These are phyloP conservation scores for Vollenhovia emeryi DNA, from an alignment of 1,140 invertebrate species.

Conservation along the genomic window DNA sequence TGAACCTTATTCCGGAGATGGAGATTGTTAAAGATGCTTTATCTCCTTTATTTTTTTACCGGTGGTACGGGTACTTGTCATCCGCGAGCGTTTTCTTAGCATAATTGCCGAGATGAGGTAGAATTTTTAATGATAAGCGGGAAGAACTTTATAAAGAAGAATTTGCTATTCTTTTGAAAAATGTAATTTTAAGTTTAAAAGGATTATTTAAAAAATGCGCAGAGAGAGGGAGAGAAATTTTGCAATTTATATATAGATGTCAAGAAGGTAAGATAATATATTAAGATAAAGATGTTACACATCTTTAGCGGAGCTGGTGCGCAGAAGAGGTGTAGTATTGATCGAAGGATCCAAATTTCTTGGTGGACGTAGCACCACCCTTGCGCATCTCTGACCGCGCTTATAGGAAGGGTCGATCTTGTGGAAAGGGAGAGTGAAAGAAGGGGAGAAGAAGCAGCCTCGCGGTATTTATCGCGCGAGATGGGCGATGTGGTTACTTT, in stretches of 20 bases:
- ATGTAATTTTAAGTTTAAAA: neutral
- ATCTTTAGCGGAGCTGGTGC: neutral
- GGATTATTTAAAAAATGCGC: neutral
- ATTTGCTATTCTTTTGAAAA: neutral
- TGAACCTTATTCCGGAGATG: slow-evolving; percentile 32
- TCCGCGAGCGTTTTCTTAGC: neutral
- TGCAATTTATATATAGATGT: too few species aligned
- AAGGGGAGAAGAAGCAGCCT: neutral
- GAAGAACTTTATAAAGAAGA: neutral
- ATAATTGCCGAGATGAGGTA: slow-evolving; percentile 29
- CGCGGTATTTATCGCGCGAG: slow-evolving; percentile 39
- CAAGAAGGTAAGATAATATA: neutral
- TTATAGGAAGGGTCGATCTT: slow-evolving; percentile 34
- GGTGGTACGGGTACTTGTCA: neutral
- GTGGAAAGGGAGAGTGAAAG: slow-evolving; percentile 48
- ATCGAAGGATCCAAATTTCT: slow-evolving; percentile 48
- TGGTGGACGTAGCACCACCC: neutral
- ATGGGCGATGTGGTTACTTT: slow-evolving; percentile 50
- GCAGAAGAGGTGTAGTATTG: slow-evolving; percentile 19
- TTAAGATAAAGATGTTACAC: neutral
- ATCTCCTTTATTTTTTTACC: slow-evolving; percentile 27
- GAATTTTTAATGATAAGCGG: slow-evolving; percentile 1
- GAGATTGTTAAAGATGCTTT: slow-evolving; percentile 57
- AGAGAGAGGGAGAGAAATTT: neutral
- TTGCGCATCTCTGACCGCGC: slow-evolving; percentile 30